These are phyloP conservation scores for Brachionus calyciflorus DNA, from an alignment of 1,140 invertebrate species.

Conservation along the genomic window DNA sequence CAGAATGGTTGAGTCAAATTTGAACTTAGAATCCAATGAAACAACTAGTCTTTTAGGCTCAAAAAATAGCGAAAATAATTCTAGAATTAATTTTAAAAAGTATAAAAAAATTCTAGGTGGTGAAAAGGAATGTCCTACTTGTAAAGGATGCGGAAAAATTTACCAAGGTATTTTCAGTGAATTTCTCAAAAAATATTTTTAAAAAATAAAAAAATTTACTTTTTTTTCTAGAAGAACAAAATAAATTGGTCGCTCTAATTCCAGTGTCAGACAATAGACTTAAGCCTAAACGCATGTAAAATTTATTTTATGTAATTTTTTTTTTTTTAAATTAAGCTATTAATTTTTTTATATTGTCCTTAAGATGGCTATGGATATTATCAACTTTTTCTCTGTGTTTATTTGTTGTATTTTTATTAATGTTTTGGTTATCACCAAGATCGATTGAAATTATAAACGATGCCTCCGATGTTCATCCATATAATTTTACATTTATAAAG, in stretches of 20 bases:
- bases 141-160: constrained; percentile 39
- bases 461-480: not conserved
- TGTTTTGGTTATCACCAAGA: constrained; percentile 5
- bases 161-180: constrained; percentile 40
- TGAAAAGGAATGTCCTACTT: constrained; percentile 38
- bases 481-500: not conserved
- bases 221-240: constrained; percentile 11
- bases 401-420: not conserved
- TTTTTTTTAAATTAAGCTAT: not conserved
- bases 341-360: too few species aligned
- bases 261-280: constrained; percentile 32
- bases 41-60: too few species aligned
- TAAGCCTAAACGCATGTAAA: constrained; percentile 44
- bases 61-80: too few species aligned
- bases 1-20: too few species aligned
- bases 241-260: constrained; percentile 39
- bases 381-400: not conserved
- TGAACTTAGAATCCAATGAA: too few species aligned
- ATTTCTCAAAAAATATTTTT: not conserved
- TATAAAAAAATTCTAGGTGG: not conserved
- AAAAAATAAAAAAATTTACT: not conserved
- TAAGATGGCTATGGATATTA: constrained; percentile 39
- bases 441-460: not conserved
- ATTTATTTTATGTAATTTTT: not conserved
- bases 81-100: not conserved